Percentiles rank a stretch among this genome's conserved stretches.
Conservation (phyloP, 2,113 vertebrate genomes). For the Labrus mixtus region DNA sequence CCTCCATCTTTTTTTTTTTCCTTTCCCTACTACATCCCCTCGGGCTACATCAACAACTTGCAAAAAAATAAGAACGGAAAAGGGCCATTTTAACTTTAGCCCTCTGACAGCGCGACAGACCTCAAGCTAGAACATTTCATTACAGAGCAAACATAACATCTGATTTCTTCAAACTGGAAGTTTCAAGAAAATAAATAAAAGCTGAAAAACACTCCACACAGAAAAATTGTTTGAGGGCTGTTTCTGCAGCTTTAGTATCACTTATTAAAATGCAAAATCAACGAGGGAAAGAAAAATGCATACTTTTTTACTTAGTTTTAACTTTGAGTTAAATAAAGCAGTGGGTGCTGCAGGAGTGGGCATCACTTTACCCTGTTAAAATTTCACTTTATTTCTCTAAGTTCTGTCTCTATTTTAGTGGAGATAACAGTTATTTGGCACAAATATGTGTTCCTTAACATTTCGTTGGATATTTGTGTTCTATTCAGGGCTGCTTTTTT, state of each 20-base stretch:
- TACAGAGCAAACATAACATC: slow-evolving; percentile 44
- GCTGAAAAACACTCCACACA: background rate
- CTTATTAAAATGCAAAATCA: background rate
- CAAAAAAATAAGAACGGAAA: slow-evolving; percentile 26
- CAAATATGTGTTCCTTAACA: slow-evolving; percentile 31
- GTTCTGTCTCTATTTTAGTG: slow-evolving; percentile 12
- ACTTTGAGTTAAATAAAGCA: background rate
- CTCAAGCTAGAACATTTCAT: slow-evolving; percentile 44
- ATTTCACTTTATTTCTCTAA: background rate
- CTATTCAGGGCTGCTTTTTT: slow-evolving; percentile 43
- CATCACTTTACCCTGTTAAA: background rate
- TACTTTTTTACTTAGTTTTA: background rate
- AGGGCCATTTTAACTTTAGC: slow-evolving; percentile 57
- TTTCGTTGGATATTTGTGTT: slow-evolving; percentile 44
- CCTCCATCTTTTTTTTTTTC: slow-evolving; percentile 38
- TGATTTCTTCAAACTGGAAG: slow-evolving; percentile 18
- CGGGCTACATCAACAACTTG: slow-evolving; percentile 60
- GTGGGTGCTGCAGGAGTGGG: slow-evolving; percentile 2
- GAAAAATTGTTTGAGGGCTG: background rate
- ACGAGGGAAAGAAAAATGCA: background rate
- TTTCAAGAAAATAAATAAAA: slow-evolving; percentile 20
- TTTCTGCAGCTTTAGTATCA: background rate
- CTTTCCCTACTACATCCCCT: slow-evolving; percentile 50
- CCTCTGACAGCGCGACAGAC: slow-evolving; percentile 63
- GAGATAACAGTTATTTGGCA: slow-evolving; percentile 42